A percentile compares a stretch with the other conserved stretches of the same genome.
Evolutionary conservation across 2,888 invertebrate species (phyloP).

Genomic region (Graphium colonna): DNA sequence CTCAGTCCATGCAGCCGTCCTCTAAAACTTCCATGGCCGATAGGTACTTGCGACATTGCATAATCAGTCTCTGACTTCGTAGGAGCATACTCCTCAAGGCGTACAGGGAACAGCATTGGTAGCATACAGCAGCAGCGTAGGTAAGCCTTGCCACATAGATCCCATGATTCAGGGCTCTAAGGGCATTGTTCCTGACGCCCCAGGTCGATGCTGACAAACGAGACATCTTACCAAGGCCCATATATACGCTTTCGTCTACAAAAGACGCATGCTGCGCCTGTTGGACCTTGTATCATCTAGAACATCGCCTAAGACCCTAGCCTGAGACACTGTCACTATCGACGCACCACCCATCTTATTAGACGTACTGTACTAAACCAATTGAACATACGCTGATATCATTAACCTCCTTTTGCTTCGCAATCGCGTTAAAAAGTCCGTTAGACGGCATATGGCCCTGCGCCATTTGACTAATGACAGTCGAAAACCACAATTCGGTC

Average conservation of each 20-base stretch:
- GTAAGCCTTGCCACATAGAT: constrained; percentile 28
- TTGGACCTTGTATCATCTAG: neutral
- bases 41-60: neutral
- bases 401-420: neutral
- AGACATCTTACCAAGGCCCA: constrained; percentile 28
- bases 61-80: constrained; percentile 23
- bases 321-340: neutral
- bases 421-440: constrained; percentile 30
- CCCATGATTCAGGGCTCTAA: constrained; percentile 27
- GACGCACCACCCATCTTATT: neutral
- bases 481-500: constrained; percentile 49
- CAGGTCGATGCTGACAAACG: constrained; percentile 31
- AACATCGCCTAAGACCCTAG: too few relatives aligned
- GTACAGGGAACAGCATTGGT: neutral
- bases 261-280: constrained; percentile 17
- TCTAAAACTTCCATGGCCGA: neutral
- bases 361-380: neutral
- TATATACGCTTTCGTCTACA: constrained; percentile 19
- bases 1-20: neutral
- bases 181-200: constrained; percentile 15
- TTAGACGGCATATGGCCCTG: constrained; percentile 42
- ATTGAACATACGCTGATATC: neutral
- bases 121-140: constrained; percentile 7
- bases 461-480: constrained; percentile 32
- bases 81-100: constrained; percentile 22